Base-by-base conservation (phyloP, 2,797 vertebrate genomes). In the Phyllotis vaccarum region DNA sequence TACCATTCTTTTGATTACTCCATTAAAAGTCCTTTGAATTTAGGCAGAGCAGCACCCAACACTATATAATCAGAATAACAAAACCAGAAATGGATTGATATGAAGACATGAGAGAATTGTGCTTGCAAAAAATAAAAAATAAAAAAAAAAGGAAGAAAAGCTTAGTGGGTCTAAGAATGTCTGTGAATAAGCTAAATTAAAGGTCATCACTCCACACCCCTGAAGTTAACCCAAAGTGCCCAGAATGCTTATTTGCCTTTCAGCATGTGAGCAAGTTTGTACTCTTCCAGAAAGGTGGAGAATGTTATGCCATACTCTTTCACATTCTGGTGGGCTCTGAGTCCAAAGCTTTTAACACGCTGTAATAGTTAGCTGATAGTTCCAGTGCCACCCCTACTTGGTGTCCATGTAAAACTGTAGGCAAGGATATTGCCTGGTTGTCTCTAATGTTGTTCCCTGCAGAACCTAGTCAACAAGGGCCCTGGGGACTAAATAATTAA, bases 41-140 rank as follows among this genome's bases (percentile, higher is more conserved):
- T 91, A 29, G 43, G 79, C 66, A 89, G 88, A 76, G 43, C 86
- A 60, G 34, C 83, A n/a, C 46, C 89, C 93, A 75, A 81, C 93
- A 85, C 37, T 52, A 89, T 17, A 62, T 6, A 76, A n/a, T 82
- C 34, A 90, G 72, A 83, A 94, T 96, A 89, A 13, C 17, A 95
- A 89, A 94, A 66, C 58, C 78, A 37, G 93, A 95, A 93, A 76
- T 74, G 93, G 87, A 56, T 88, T 79, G 87, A 81, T n/a, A 58
- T 86, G 52, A 89, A 95, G 72, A 91, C 94, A 94, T 89, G 49
- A 75, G 54, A 94, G 74, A 93, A 76, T n/a, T 62, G 60, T 40
- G 8, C 29, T 81, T 79, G 27, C 6, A 88, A 86, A 74, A 86
- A 22, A 22, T 21, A 11, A n/a, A n/a, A n/a, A n/a, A n/a, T n/a